These are phyloP conservation scores for Antrozous pallidus DNA, from an alignment of 2,797 vertebrate genomes.

Conservation along the genomic window DNA sequence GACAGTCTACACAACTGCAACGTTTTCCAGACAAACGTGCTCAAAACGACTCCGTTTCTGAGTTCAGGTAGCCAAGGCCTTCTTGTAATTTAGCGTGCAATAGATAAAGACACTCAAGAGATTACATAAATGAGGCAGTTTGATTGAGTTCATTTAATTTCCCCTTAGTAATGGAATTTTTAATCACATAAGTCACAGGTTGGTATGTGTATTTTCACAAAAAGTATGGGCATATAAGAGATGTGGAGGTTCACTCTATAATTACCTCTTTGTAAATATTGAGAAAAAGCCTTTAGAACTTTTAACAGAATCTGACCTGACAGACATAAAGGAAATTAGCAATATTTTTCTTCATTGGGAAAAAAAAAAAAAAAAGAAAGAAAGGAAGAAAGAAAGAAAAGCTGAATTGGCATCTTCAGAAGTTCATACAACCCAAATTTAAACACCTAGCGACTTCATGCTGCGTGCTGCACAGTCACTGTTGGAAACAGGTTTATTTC, in stretches of 20 bases:
- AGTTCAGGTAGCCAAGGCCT: background rate
- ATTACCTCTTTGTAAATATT: background rate
- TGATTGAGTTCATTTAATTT: slow-evolving; percentile 51
- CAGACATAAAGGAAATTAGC: background rate
- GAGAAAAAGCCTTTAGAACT: background rate
- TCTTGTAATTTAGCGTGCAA: background rate
- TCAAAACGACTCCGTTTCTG: slow-evolving; percentile 22
- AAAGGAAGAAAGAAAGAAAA: background rate
- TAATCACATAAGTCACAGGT: slow-evolving; percentile 34
- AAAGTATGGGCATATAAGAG: background rate
- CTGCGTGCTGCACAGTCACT: background rate
- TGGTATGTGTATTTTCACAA: background rate
- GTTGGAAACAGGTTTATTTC: background rate
- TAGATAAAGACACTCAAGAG: background rate
- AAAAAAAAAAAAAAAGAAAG: background rate
- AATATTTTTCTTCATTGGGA: background rate
- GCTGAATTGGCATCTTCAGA: background rate
- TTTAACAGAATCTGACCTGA: background rate
- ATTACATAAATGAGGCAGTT: background rate
- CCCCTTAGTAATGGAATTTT: slow-evolving; percentile 31
- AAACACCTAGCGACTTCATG: background rate
- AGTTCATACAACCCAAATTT: background rate
- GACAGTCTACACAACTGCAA: background rate
- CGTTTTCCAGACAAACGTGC: background rate
- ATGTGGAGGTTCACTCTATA: background rate